These are phyloP conservation scores for Lacerta agilis DNA, from an alignment of 2,797 vertebrate genomes.

Conservation along the genomic window DNA sequence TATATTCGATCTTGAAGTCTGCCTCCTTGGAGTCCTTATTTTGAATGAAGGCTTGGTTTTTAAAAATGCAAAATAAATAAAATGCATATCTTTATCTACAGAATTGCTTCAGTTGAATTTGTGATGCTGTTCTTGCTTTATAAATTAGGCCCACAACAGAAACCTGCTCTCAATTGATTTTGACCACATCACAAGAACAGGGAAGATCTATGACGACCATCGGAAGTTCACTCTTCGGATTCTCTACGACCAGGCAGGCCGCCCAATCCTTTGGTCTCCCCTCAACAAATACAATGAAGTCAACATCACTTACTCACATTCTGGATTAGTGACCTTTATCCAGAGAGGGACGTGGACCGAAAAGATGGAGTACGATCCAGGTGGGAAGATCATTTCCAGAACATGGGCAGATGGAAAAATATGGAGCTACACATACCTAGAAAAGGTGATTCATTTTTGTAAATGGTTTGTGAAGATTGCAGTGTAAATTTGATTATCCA, in stretches of 20 bases:
- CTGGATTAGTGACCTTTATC: constrained; percentile 90
- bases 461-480: constrained; percentile 6
- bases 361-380: constrained; percentile 93
- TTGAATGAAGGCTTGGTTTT: too few species aligned
- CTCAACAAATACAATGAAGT: constrained; percentile 97
- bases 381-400: constrained; percentile 90
- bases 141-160: constrained; percentile 92
- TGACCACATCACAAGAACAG: constrained; percentile 91
- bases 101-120: background rate
- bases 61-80: too few species aligned
- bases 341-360: constrained; percentile 97
- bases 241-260: constrained; percentile 91
- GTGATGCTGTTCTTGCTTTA: background rate
- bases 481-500: background rate
- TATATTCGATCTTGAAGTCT: too few species aligned
- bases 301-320: constrained; percentile 91
- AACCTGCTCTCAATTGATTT: constrained; percentile 98
- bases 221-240: constrained; percentile 98
- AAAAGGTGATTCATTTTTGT: constrained; percentile 84
- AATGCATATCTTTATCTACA: background rate
- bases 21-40: too few species aligned
- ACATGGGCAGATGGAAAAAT: constrained; percentile 98
- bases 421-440: constrained; percentile 98
- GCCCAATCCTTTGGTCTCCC: constrained; percentile 93
- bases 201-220: constrained; percentile 98